Evolutionary conservation across 2,888 invertebrate species (phyloP).

Genomic region (Malthinus seriepunctatus): DNA sequence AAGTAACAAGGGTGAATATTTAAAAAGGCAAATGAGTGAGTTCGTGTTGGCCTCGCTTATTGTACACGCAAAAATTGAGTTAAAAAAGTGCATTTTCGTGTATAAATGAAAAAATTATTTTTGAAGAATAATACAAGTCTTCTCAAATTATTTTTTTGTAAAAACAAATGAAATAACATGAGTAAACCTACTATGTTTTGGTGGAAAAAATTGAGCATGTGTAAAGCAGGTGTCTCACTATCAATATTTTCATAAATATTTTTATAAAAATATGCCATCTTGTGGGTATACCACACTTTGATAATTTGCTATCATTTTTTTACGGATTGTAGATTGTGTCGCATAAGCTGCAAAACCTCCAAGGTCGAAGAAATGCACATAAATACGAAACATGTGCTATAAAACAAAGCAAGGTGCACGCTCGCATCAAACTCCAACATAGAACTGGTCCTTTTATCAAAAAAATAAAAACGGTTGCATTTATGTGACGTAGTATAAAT

Average conservation of each 20-base stretch:
- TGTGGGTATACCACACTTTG: too few species aligned
- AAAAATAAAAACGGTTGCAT: too few species aligned
- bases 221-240: too few species aligned
- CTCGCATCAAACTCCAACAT: too few species aligned
- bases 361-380: not conserved
- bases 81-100: slow-evolving; percentile 39
- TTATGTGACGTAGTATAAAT: too few species aligned
- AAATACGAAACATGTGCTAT: not conserved
- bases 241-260: too few species aligned
- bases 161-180: not conserved
- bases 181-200: not conserved
- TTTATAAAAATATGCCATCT: too few species aligned
- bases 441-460: too few species aligned
- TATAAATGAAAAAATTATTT: slow-evolving; percentile 17
- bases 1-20: slow-evolving; percentile 25
- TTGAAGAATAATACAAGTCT: slow-evolving; percentile 5
- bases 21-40: slow-evolving; percentile 26
- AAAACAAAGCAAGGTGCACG: not conserved
- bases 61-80: slow-evolving; percentile 35
- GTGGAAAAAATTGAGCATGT: too few species aligned
- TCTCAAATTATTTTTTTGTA: slow-evolving; percentile 3
- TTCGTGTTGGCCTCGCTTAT: slow-evolving; percentile 29
- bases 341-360: not conserved
- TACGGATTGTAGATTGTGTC: not conserved
- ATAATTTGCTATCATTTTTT: too few species aligned